Conservation (phyloP, 2,888 invertebrate species). For the Halictus ligatus region DNA sequence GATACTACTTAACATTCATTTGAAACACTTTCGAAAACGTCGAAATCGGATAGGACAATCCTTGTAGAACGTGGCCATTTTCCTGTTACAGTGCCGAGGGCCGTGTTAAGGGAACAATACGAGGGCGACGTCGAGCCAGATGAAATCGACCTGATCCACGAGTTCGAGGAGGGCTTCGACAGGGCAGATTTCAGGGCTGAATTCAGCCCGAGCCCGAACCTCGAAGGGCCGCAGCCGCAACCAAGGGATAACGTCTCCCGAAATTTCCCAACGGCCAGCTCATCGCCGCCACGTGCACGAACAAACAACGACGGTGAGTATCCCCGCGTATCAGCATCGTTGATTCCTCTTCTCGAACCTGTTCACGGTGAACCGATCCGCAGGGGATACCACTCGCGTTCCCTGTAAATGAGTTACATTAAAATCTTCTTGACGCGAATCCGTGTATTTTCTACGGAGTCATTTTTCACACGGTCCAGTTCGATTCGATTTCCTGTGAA, state of each 20-base stretch:
- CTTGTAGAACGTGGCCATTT: background rate
- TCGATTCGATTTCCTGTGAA: background rate
- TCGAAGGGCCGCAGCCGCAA: slow-evolving; percentile 82
- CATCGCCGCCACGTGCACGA: slow-evolving; percentile 81
- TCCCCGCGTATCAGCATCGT: slow-evolving; percentile 16
- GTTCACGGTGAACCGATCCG: slow-evolving; percentile 7
- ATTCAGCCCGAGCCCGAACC: slow-evolving; percentile 84
- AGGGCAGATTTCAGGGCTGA: slow-evolving; percentile 84
- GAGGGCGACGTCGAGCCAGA: slow-evolving; percentile 92
- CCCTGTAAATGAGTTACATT: background rate
- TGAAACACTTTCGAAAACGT: background rate
- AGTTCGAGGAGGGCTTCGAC: slow-evolving; percentile 84
- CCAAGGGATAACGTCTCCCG: slow-evolving; percentile 79
- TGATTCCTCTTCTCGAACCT: background rate
- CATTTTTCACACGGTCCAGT: background rate
- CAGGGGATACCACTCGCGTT: slow-evolving; percentile 10
- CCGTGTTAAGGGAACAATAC: slow-evolving; percentile 93
- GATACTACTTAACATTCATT: too few species aligned
- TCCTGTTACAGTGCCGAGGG: slow-evolving; percentile 89
- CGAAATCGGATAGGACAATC: background rate
- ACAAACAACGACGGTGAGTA: slow-evolving; percentile 82
- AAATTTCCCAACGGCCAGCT: slow-evolving; percentile 80
- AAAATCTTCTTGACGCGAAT: background rate
- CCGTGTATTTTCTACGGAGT: background rate
- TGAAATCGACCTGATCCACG: slow-evolving; percentile 86